These are phyloP conservation scores for Oscheius myriophilus DNA, from an alignment of 2,888 invertebrate species.

Conservation along the genomic window DNA sequence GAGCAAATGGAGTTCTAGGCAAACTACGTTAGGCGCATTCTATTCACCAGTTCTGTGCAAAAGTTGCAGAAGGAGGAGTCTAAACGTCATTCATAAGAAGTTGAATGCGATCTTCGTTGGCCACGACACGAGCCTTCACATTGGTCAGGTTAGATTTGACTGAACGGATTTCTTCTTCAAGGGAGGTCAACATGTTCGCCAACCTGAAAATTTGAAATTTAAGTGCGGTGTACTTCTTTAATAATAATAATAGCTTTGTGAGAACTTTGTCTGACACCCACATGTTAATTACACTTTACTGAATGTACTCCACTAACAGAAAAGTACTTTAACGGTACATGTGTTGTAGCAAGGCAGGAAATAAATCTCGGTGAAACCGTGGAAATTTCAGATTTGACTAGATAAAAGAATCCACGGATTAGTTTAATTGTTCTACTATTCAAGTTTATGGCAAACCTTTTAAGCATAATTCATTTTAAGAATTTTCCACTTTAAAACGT, in stretches of 20 bases:
- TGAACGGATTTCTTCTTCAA: conserved; percentile 46
- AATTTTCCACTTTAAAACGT: too few species aligned
- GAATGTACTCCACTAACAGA: background rate
- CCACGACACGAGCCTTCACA: conserved; percentile 35
- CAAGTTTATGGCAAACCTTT: too few species aligned
- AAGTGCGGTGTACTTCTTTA: background rate
- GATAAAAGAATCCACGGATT: too few species aligned
- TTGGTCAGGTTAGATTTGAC: conserved; percentile 36
- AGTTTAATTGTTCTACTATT: too few species aligned
- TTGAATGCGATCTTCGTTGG: conserved; percentile 37
- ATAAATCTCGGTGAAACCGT: too few species aligned
- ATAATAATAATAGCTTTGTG: too few species aligned
- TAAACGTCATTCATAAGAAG: conserved; percentile 20
- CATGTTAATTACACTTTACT: background rate
- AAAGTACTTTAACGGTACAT: background rate
- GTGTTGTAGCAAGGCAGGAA: background rate
- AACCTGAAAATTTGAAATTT: conserved; percentile 1
- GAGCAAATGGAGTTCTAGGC: too few species aligned
- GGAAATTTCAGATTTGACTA: too few species aligned
- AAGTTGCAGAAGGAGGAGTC: background rate
- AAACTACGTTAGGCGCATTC: too few species aligned
- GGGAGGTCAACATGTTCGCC: conserved; percentile 1
- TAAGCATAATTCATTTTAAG: too few species aligned
- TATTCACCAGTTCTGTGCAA: too few species aligned
- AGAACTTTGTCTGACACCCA: too few species aligned